Conservation (phyloP, 2,797 vertebrate genomes). For the Microcaecilia unicolor region DNA sequence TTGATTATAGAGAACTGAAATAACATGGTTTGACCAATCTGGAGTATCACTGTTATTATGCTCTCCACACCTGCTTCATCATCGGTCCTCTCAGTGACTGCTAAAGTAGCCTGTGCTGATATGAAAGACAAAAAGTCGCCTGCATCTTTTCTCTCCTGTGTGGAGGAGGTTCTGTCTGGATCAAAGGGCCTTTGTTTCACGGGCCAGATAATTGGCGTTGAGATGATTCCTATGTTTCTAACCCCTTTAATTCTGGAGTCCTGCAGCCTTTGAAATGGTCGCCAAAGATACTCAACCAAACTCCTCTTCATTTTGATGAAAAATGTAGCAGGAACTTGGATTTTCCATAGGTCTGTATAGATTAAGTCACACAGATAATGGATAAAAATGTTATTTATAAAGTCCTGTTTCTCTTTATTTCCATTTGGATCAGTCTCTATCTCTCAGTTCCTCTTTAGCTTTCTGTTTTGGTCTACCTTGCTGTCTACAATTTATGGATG, state of each 20-base stretch:
- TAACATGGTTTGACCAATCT: slow-evolving; percentile 16
- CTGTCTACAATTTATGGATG: too few species aligned
- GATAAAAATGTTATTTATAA: slow-evolving; percentile 16
- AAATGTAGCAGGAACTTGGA: slow-evolving; percentile 41
- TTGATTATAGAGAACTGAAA: slow-evolving; percentile 20
- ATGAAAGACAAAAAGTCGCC: slow-evolving; percentile 18
- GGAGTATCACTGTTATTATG: slow-evolving; percentile 4
- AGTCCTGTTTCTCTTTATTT: too few species aligned
- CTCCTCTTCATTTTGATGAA: slow-evolving; percentile 43
- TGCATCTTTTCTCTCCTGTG: slow-evolving; percentile 20
- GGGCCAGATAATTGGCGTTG: slow-evolving; percentile 67
- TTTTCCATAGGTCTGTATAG: slow-evolving; percentile 48
- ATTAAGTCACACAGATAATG: slow-evolving; percentile 31
- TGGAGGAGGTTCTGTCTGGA: slow-evolving; percentile 22
- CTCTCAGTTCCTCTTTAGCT: too few species aligned
- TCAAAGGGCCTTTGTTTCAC: slow-evolving; percentile 56
- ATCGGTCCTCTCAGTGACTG: slow-evolving; percentile 23
- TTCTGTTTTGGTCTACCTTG: too few species aligned
- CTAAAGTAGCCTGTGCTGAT: slow-evolving; percentile 14
- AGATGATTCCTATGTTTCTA: slow-evolving; percentile 68
- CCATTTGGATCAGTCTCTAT: too few species aligned
- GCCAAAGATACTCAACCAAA: slow-evolving; percentile 23
- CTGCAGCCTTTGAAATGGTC: slow-evolving; percentile 14
- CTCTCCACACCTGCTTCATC: slow-evolving; percentile 7
- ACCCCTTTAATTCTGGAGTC: slow-evolving; percentile 44